Base-by-base conservation (phyloP, 1,140 invertebrate species). In the Drosophila ogumai region DNA sequence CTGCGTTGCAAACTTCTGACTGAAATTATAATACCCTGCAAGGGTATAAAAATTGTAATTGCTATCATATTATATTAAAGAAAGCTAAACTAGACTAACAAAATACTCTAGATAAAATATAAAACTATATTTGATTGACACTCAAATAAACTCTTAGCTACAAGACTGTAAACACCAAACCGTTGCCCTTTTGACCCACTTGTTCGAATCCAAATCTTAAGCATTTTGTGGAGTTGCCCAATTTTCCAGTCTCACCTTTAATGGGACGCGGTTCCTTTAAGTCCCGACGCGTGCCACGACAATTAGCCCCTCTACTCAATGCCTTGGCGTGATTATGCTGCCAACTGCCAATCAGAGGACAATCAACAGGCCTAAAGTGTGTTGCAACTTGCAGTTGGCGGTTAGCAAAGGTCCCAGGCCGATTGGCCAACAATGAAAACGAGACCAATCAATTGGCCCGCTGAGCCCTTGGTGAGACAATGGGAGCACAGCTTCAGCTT, bases 261-360 rank as follows among this genome's bases (percentile, higher is more conserved):
- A 44, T 31, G 15, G 74, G 28, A 57, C 34, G 46, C 40, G 46
- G 73, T 41, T 34, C 40, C 64, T 64, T 73, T 60, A 60, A 50
- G 58, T 31, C 47, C 25, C 50, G 79, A 63, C 82, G 82, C 84
- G 84, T 87, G 84, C 72, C 60, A 31, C 54, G 57, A 77, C 84
- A 87, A 87, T 87, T 82, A 87, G 80, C 73, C 36, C 22, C 25
- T 38, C 17, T 28, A 6, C 1, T 31, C 31, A 49, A 34, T 36
- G 52, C 17, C 22, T 36, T 49, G 56, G 36, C 34, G 66, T 47
- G 47, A 58, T 44, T 77, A 65, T 40, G 55, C 65, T 74, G 61
- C 71, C 80, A 79, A 67, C 57, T 86, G 82, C 82, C 79, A 87
- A 87, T 87, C 82, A 87, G 65, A 54, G 44, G 49, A 72, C 73